Base-by-base conservation (phyloP, 2,888 invertebrate species). In the Tachina fera region DNA sequence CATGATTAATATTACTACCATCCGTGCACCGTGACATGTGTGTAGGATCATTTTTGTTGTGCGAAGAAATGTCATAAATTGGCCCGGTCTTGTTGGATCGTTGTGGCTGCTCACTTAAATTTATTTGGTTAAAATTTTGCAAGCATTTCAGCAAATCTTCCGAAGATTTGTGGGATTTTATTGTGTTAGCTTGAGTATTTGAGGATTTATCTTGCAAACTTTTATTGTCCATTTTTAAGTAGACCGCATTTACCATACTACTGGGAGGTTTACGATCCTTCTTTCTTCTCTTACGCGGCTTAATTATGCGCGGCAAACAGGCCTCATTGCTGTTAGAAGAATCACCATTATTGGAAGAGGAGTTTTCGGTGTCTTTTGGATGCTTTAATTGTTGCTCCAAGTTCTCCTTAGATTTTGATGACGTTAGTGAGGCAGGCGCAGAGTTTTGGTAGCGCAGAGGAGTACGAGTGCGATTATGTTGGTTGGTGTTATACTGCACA, bases 271-370 rank as follows among this genome's bases (percentile, higher is more conserved):
- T 96, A 88, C 97, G 94, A 91, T 97, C 97, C 93, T 97, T 97
- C 95, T 97, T 97, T 91, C 97, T 95, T 72, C 97, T 95, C 92
- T 97, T 97, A 70, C 97, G 94, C 9, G 97, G 97, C 92, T 97
- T 97, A 90, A 97, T 97, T 87, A 97, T 97, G 89, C 97, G 94
- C 87, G 97, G 97, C 90, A 97, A 93, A 93, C 96, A 96, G 87
- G 96, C 96, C 31, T 87, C 86, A 58, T 79, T 88, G 14, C 83
- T 77, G 45, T 82, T 83, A 11, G 79, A 82, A 3, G 83, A 74
- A 19, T 81, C 84, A 1, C 78, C 81, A 70, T 68, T 72, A 41
- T 79, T 79, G 16, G 86, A 86, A 13, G 77, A 77, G 0, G 72
- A 63, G 45, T 60, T 87, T 53, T 84, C 84, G 8, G 51, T 45